These are phyloP conservation scores for Australoheros facetus DNA, from an alignment of 2,797 vertebrate species.

Conservation along the genomic window DNA sequence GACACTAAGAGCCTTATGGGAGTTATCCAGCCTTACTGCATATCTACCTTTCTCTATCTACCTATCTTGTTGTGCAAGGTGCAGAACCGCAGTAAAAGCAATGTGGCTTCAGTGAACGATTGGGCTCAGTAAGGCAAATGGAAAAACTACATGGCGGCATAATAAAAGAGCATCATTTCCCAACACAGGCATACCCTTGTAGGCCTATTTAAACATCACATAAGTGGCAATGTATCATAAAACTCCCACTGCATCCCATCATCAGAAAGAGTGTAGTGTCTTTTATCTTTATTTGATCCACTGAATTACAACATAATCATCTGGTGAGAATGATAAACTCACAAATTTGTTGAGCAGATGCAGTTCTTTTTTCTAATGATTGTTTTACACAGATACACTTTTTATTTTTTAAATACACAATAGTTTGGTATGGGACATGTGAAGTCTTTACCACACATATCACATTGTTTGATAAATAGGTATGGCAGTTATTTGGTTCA, in stretches of 20 bases:
- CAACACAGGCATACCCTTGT: constrained; percentile 19
- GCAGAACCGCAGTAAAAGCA: constrained; percentile 7
- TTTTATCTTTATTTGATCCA: constrained; percentile 13
- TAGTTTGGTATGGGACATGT: too few species aligned
- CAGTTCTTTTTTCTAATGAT: background rate
- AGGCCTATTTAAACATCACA: constrained; percentile 21
- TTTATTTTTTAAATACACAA: too few species aligned
- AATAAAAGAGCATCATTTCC: constrained; percentile 19
- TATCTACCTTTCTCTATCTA: constrained; percentile 10
- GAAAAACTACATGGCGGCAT: constrained; percentile 12
- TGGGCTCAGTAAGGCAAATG: background rate
- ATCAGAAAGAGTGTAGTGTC: background rate
- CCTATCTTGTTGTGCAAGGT: constrained; percentile 9
- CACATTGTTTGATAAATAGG: too few species aligned
- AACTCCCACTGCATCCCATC: background rate
- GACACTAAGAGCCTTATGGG: background rate
- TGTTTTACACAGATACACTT: too few species aligned
- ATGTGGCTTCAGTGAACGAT: constrained; percentile 11
- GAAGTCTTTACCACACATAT: too few species aligned
- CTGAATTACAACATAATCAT: background rate
- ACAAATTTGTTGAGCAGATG: background rate
- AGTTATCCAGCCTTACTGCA: background rate
- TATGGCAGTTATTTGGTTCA: background rate
- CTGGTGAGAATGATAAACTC: background rate
- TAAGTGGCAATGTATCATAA: background rate